Conservation (phyloP, 2,888 invertebrate genomes). For the Dasypogon diadema region DNA sequence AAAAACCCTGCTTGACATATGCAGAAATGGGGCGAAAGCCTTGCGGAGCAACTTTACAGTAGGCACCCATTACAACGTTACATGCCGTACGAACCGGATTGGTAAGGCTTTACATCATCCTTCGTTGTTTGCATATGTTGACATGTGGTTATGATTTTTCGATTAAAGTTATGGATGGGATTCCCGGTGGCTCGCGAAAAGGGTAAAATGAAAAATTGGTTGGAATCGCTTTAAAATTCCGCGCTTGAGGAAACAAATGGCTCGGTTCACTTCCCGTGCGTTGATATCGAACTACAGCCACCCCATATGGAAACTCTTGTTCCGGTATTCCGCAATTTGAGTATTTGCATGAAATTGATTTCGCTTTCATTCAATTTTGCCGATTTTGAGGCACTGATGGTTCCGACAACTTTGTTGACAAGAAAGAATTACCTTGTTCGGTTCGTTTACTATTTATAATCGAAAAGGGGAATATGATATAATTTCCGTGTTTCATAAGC, state of each 20-base stretch:
- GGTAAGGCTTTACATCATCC: slow-evolving; percentile 57
- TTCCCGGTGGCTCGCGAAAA: slow-evolving; percentile 48
- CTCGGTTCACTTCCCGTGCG: slow-evolving; percentile 43
- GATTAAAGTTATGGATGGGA: slow-evolving; percentile 61
- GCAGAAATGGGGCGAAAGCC: slow-evolving; percentile 51
- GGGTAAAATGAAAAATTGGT: slow-evolving; percentile 60
- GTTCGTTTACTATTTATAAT: slow-evolving; percentile 53
- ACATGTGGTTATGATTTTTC: slow-evolving; percentile 63
- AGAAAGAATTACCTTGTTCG: slow-evolving; percentile 53
- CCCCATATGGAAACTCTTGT: slow-evolving; percentile 4
- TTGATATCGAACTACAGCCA: slow-evolving; percentile 24
- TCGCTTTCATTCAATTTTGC: slow-evolving; percentile 57
- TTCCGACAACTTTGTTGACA: slow-evolving; percentile 50
- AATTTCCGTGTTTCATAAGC: neutral
- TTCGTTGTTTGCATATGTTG: slow-evolving; percentile 61
- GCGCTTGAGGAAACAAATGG: slow-evolving; percentile 50
- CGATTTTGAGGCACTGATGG: slow-evolving; percentile 51
- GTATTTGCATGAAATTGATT: slow-evolving; percentile 62
- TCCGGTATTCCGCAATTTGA: slow-evolving; percentile 48
- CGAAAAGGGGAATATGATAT: slow-evolving; percentile 2
- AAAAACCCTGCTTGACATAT: slow-evolving; percentile 47
- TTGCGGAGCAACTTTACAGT: slow-evolving; percentile 43
- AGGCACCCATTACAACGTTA: slow-evolving; percentile 50
- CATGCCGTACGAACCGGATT: slow-evolving; percentile 52
- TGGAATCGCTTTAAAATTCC: slow-evolving; percentile 51